These are phyloP conservation scores for Halcyon smyrnensis DNA, from an alignment of 2,797 vertebrate species.

Conservation along the genomic window DNA sequence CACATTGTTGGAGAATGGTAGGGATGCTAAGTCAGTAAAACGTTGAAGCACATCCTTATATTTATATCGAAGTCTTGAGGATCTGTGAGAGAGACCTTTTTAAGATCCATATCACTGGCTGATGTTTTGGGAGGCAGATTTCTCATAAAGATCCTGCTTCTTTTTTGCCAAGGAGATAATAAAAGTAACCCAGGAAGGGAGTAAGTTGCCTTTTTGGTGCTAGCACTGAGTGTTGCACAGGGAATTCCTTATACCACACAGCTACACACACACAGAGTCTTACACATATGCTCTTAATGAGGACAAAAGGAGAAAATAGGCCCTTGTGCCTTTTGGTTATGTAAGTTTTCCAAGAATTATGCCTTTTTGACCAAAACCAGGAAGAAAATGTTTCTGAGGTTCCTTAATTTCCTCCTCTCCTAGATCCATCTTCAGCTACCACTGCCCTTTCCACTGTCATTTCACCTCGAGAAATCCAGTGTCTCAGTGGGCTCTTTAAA, in stretches of 20 bases:
- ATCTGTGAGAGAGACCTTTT: neutral
- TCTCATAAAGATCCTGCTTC: neutral
- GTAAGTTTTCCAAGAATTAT: neutral
- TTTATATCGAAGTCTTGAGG: neutral
- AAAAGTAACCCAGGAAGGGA: neutral
- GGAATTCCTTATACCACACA: neutral
- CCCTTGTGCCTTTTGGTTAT: neutral
- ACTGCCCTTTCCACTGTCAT: neutral
- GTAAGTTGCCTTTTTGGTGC: neutral
- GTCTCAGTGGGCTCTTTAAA: neutral
- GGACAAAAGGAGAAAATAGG: neutral
- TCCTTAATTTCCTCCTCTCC: conserved; percentile 17
- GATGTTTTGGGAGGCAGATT: neutral
- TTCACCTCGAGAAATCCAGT: neutral
- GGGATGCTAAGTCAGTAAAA: neutral
- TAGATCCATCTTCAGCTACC: neutral
- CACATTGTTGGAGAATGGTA: neutral
- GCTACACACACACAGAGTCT: neutral
- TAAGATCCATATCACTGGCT: neutral
- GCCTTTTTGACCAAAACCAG: neutral
- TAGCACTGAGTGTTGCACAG: rapidly evolving
- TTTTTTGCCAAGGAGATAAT: neutral
- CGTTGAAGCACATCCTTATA: neutral
- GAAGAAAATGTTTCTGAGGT: neutral
- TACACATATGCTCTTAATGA: neutral